Conservation (phyloP, 2,888 invertebrate species). For the Luperina testacea region DNA sequence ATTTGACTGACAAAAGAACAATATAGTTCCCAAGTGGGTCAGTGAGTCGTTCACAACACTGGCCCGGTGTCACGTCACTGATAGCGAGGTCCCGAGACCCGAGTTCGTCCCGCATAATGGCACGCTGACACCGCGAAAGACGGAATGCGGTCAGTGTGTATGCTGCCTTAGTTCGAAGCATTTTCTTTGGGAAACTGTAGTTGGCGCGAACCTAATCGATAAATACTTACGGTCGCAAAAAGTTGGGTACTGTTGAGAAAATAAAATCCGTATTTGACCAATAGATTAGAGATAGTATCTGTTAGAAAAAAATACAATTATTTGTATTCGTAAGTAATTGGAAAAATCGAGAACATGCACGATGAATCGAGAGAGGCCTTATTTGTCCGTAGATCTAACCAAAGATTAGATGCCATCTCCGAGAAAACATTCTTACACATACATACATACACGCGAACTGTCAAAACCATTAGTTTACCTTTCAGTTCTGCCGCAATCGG, state of each 20-base stretch:
- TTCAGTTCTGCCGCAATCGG: conserved; percentile 24
- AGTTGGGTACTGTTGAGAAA: neutral
- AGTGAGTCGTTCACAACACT: conserved; percentile 79
- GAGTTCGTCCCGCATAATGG: conserved; percentile 76
- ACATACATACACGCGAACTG: conserved; percentile 21
- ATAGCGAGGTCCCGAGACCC: conserved; percentile 74
- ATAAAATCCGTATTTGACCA: conserved; percentile 14
- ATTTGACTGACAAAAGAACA: conserved; percentile 78
- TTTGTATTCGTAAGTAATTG: neutral
- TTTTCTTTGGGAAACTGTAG: conserved; percentile 33
- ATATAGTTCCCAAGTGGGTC: conserved; percentile 81
- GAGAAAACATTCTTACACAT: conserved; percentile 28
- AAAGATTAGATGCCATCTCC: conserved; percentile 33
- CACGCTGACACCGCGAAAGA: conserved; percentile 68
- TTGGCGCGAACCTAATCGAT: conserved; percentile 30
- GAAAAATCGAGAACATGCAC: conserved; percentile 1
- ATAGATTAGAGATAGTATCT: neutral
- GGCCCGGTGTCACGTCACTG: conserved; percentile 77
- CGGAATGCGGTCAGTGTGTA: conserved; percentile 71
- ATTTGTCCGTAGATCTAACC: conserved; percentile 10
- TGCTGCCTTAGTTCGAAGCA: conserved; percentile 54
- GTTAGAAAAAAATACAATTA: neutral
- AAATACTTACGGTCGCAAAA: conserved; percentile 16
- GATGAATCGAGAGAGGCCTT: conserved; percentile 15
- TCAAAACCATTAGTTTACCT: conserved; percentile 45